Percentiles rank a stretch among this genome's conserved stretches.
phyloP scores from a whole-genome alignment of 2,888 invertebrate species.

The Orthonevra nobilis region DNA sequence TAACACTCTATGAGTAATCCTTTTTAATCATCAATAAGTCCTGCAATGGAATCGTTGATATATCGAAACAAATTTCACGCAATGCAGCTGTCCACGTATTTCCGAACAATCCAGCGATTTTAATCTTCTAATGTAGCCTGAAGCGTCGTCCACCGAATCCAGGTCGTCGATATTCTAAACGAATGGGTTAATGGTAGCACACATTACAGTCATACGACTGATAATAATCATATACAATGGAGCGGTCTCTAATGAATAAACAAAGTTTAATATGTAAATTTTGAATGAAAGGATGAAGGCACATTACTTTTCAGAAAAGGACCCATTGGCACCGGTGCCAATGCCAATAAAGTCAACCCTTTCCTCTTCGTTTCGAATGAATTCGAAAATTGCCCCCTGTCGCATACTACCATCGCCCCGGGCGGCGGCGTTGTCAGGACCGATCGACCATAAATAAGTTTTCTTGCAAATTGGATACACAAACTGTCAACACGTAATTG shows the following conservation, averaged over 20 bases:
- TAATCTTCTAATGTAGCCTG: neutral
- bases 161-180: neutral
- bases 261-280: slow-evolving; percentile 42
- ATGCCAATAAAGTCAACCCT: slow-evolving; percentile 16
- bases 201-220: slow-evolving; percentile 8
- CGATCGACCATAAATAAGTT: slow-evolving; percentile 62
- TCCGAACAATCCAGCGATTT: neutral
- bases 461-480: slow-evolving; percentile 65
- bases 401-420: neutral
- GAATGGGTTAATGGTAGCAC: slow-evolving; percentile 5
- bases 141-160: neutral
- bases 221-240: slow-evolving; percentile 23
- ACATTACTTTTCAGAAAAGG: slow-evolving; percentile 15
- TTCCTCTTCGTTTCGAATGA: neutral
- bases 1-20: too few species aligned
- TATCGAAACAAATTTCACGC: too few species aligned
- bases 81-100: too few species aligned
- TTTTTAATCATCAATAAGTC: too few species aligned
- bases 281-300: neutral
- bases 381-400: neutral
- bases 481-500: slow-evolving; percentile 68
- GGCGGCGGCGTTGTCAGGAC: too few species aligned
- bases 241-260: slow-evolving; percentile 16
- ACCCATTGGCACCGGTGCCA: slow-evolving; percentile 1
- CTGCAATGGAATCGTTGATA: too few species aligned